Evolutionary conservation across 30 jellyfish, hydroid and myxozoan genomes (phyloP), one percentile per base, ranked within the genome.

Genomic region (Chironex yamaguchii): DNA sequence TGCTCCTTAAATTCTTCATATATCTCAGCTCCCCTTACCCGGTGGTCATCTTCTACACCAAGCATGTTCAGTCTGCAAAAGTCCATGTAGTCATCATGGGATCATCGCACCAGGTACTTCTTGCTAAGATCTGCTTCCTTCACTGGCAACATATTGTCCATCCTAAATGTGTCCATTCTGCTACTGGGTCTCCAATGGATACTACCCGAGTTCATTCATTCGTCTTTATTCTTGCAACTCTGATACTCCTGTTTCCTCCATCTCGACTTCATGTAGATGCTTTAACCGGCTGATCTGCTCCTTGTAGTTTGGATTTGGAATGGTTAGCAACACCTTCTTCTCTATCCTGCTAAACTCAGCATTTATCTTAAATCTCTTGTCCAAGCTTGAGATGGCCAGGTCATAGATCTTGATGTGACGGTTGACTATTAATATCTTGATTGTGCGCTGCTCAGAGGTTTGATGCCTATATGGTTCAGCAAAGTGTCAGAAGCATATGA

Each of bases 1-100:
- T 86, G 94, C 58, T 6, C 13, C 58, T 42, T 42, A 42, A 42
- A 42, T 17, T 42, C 58, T 17, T 42, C 58, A 42, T 17, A 42
- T 17, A 42, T 17, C 58, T 42, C 17, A 42, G 58, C 58, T 42
- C 9, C 58, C 33, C 75, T 50, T 21, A 33, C 78, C 34, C 21
- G 27, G 27, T 26, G 53, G 0, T 36, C 3, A 12, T 89, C 87
- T 54, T 30, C 65, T 82, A 88, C 49, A 28, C 91, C 91, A 34
- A 71, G 29, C 21, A 89, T 67, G 85, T 72, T 91, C 50, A 89
- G 88, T 32, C 89, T 72, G 95, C 97, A 62, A n/a, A 89, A 89
- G 42, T 30, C 63, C 68, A 62, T 91, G 53, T 89, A 72, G 68
- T 71, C 95, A 65, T 24, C 82, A 20, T 36, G 34, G 29, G 86